These are phyloP conservation scores for Hyppa rectilinea DNA, from an alignment of 2,888 invertebrate species.

Conservation along the genomic window DNA sequence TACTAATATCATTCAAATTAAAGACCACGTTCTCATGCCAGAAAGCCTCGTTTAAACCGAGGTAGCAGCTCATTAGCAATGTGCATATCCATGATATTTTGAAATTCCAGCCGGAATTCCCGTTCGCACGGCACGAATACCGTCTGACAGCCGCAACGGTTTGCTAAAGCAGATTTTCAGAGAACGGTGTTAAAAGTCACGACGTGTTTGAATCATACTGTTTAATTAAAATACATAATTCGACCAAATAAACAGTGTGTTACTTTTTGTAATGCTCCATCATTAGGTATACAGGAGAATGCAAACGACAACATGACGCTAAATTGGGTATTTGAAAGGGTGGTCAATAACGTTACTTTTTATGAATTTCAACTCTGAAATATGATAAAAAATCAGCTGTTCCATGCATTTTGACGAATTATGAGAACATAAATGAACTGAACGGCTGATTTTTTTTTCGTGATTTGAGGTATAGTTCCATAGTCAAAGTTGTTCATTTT, in stretches of 20 bases:
- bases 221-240: not conserved
- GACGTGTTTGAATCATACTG: slow-evolving; percentile 18
- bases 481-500: too few species aligned
- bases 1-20: slow-evolving; percentile 32
- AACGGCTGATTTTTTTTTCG: too few species aligned
- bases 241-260: not conserved
- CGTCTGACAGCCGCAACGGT: slow-evolving; percentile 34
- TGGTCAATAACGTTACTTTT: too few species aligned
- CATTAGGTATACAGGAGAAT: too few species aligned
- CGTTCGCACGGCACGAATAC: slow-evolving; percentile 23
- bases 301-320: too few species aligned
- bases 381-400: too few species aligned
- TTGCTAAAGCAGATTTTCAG: slow-evolving; percentile 31
- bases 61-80: slow-evolving; percentile 46
- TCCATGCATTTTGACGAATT: too few species aligned
- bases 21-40: slow-evolving; percentile 20
- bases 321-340: too few species aligned
- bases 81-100: slow-evolving; percentile 51
- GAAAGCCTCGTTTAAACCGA: slow-evolving; percentile 32
- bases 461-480: too few species aligned
- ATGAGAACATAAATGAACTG: too few species aligned
- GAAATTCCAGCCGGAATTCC: slow-evolving; percentile 41
- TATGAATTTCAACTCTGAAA: too few species aligned
- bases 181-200: not conserved
- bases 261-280: too few species aligned